Evolutionary conservation across 2,113 vertebrate species (phyloP), one percentile per base, ranked within the genome.

Genomic region (Alces alces): DNA sequence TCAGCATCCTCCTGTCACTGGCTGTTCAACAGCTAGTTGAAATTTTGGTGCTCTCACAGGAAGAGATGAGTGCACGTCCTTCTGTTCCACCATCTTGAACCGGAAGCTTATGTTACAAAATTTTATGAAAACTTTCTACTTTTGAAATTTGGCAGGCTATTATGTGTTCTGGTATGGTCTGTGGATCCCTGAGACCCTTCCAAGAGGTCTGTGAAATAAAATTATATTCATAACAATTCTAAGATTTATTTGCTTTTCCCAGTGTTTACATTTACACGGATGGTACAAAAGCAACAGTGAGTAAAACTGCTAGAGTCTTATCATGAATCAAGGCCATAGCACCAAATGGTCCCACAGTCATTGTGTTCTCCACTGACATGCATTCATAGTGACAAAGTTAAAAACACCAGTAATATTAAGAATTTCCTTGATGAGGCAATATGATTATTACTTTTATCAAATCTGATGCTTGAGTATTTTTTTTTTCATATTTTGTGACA

Each of bases 401-500:
- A 66, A 66, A 60, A 27, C 6, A 50, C 2, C 39, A 47, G 7
- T 23, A 85, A 84, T 86, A 89, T 43, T 89, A 92, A 66, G 52
- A 80, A 5, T n/a, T 30, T 93, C 39, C 47, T 92, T 66, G 33
- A 28, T 33, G 47, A 60, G 6, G 25, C 58, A 82, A 52, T 84
- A 54, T 55, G 23, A 39, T 80, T 54, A 94, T 60, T 88, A 85
- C 50, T 94, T 70, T 80, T 85, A 83, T 89, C 60, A 70, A 86
- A 45, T 89, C 14, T 91, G 91, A 66, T 10, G 16, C 27, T 92
- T 95, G 17, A 58, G 2, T 60, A 7, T 76, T 80, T 89, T 95
- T 95, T 95, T 50, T 91, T 86, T 80, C 57, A 52, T 84, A 93
- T 83, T 86, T 78, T 82, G 15, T 82, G 39, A 91, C 85, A 93